Conservation (phyloP, 2,113 vertebrate genomes). For the Crotalus horridus region DNA sequence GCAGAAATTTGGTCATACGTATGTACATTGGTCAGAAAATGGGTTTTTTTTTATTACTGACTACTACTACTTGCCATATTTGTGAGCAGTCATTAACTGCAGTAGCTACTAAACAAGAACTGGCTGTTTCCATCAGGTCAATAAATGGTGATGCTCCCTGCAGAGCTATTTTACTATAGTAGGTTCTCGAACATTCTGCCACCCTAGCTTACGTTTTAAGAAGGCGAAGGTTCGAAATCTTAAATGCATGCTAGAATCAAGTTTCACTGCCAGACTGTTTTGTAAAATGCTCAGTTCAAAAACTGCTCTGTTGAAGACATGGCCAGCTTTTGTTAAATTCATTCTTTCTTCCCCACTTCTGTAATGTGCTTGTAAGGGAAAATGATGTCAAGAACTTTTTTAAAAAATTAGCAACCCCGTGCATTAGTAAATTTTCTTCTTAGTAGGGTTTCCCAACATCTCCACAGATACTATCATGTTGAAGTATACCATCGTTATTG, state of each 20-base stretch:
- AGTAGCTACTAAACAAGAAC: background rate
- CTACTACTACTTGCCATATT: background rate
- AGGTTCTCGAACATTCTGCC: background rate
- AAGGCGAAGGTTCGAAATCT: background rate
- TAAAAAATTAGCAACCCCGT: background rate
- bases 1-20: background rate
- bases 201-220: background rate
- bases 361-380: background rate
- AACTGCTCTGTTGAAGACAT: background rate
- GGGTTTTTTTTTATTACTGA: background rate
- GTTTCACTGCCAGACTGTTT: background rate
- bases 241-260: background rate
- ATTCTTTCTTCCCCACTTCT: background rate
- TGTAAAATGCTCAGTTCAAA: background rate
- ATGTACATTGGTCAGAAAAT: background rate
- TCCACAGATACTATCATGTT: background rate
- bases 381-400: background rate
- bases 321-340: background rate
- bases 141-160: background rate
- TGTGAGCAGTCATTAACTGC: background rate
- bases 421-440: background rate
- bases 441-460: background rate
- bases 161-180: background rate
- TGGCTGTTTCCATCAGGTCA: background rate
- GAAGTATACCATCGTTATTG: background rate